phyloP scores from a whole-genome alignment of 2,797 vertebrate species.

The Capromys pilorides region DNA sequence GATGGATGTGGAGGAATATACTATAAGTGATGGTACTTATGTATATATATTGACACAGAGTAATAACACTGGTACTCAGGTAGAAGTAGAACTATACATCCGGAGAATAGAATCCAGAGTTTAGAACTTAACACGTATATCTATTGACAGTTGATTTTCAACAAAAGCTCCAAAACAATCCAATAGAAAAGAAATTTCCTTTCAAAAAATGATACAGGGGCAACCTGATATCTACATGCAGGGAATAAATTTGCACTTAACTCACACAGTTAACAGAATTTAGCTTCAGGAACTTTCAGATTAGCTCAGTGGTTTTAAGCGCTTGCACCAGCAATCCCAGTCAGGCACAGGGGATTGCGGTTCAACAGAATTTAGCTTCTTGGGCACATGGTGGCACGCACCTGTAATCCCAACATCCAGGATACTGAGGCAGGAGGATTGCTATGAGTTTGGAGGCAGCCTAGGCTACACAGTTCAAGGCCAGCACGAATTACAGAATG shows the following conservation, averaged over 20 bases:
- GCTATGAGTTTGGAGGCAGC: not conserved
- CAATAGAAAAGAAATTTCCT: constrained; percentile 4
- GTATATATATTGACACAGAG: not conserved
- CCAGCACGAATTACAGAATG: not conserved
- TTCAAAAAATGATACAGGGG: not conserved
- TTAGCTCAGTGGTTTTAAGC: too few species aligned
- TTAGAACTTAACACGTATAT: not conserved
- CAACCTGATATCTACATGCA: not conserved
- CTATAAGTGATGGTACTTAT: not conserved
- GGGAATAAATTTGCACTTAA: not conserved
- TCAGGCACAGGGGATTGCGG: too few species aligned
- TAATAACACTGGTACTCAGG: not conserved
- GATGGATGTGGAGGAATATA: not conserved
- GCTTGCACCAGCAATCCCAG: too few species aligned
- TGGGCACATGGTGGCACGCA: not conserved
- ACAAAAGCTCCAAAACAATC: not conserved
- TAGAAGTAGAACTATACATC: not conserved
- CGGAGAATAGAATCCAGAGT: not conserved
- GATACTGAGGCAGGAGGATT: not conserved
- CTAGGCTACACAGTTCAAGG: not conserved
- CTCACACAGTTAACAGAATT: constrained; percentile 4
- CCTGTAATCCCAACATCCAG: not conserved
- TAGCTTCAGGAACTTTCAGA: not conserved
- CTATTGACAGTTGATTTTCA: not conserved
- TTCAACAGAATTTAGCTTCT: constrained; percentile 10